These are phyloP conservation scores for Malachius bipustulatus DNA, from an alignment of 2,888 invertebrate species.

Conservation along the genomic window DNA sequence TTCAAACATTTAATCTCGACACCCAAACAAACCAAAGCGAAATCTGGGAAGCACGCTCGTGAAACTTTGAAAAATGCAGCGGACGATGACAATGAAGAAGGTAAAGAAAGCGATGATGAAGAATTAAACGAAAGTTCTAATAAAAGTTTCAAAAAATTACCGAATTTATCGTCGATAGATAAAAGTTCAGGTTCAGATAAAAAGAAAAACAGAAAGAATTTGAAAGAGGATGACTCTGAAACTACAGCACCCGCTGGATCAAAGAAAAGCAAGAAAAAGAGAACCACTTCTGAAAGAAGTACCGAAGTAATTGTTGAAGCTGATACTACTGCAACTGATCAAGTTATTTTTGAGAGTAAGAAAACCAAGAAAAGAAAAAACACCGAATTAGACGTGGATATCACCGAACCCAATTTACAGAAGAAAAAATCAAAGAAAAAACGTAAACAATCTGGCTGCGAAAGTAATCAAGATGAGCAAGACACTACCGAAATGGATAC, in stretches of 20 bases:
- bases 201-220: conserved; percentile 1
- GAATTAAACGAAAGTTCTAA: too few species aligned
- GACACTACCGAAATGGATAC: too few species aligned
- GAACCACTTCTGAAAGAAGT: background rate
- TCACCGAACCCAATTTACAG: too few species aligned
- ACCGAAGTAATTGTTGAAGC: background rate
- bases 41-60: conserved; percentile 9
- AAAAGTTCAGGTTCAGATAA: conserved; percentile 4
- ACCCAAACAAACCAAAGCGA: conserved; percentile 17
- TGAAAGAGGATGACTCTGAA: background rate
- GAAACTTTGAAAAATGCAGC: conserved; percentile 26
- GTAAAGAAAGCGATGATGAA: too few species aligned
- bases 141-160: conserved; percentile 18
- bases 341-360: background rate
- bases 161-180: conserved; percentile 23
- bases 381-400: background rate
- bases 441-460: too few species aligned
- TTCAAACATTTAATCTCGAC: conserved; percentile 30
- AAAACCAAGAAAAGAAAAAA: conserved; percentile 1
- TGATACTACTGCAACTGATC: too few species aligned
- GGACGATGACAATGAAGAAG: conserved; percentile 26
- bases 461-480: too few species aligned
- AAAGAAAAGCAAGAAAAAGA: conserved; percentile 1
- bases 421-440: conserved; percentile 1
- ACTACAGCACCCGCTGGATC: background rate